These are phyloP conservation scores for Ispidina picta DNA, from an alignment of 2,797 vertebrate species.

Conservation along the genomic window DNA sequence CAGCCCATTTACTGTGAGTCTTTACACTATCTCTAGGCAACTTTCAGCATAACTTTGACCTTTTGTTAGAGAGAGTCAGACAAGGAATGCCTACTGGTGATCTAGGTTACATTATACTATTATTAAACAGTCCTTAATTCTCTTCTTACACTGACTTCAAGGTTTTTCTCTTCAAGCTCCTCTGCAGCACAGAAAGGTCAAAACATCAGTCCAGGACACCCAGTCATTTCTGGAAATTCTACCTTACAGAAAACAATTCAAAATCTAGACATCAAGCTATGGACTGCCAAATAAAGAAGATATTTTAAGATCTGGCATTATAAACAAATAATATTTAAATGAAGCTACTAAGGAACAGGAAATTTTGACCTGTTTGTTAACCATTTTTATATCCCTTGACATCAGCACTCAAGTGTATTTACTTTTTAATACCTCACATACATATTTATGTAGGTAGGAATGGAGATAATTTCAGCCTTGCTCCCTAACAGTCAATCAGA, in stretches of 20 bases:
- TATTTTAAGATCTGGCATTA: not conserved
- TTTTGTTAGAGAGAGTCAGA: not conserved
- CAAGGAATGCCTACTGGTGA: not conserved
- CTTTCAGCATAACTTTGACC: slow-evolving; percentile 27
- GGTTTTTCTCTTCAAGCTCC: slow-evolving; percentile 20
- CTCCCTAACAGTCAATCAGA: not conserved
- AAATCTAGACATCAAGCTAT: not conserved
- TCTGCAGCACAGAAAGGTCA: slow-evolving; percentile 40
- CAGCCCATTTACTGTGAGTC: not conserved
- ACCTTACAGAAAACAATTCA: not conserved
- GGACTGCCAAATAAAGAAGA: not conserved
- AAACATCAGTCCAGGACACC: not conserved
- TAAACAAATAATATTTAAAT: not conserved
- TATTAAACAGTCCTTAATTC: slow-evolving; percentile 29
- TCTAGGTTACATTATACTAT: not conserved
- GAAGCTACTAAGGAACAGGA: not conserved
- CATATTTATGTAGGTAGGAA: not conserved
- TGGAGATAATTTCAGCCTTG: not conserved
- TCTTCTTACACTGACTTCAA: not conserved
- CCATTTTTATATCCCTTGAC: not conserved
- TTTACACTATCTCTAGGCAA: not conserved
- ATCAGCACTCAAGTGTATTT: not conserved
- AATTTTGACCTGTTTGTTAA: not conserved
- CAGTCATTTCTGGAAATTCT: not conserved
- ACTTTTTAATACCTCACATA: not conserved